Base-by-base conservation (phyloP, 2,113 vertebrate species). In the Scopus umbretta region DNA sequence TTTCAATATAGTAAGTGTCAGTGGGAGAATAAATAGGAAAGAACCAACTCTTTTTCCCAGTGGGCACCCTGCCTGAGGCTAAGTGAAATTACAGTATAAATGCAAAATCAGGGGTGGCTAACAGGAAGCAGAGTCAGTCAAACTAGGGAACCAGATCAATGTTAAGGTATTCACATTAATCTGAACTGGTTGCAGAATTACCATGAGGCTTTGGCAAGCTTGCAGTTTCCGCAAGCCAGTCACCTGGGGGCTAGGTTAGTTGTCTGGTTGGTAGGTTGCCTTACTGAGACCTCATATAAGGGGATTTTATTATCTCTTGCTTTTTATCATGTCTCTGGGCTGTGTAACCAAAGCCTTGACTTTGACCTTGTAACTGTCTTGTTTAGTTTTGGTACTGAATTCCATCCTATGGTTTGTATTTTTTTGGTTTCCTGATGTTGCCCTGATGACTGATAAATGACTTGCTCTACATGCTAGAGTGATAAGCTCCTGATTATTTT, bases 41-140 rank as follows among this genome's bases (percentile, higher is more conserved):
- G 12, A 65, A 5, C 0, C 4, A 45, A 7, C 4, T 50, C 16
- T 45, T 36, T 11, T 61, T 82, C 74, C 10, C 50, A 88, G 40
- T 70, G 12, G 12, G 34, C 13, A 78, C 16, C 2, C 13, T 73
- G 40, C n/a, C 10, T 73, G 40, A 92, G 13, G 16, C 13, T 68
- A 16, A 42, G 25, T 0, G 0, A 81, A 4, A 40, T 62, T 58
- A 25, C 13, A 23, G 36, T 18, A 42, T 15, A 49, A 52, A 56
- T 40, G 13, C 7, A 36, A 29, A 21, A 16, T 49, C 47, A 38
- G 25, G 26, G 7, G 14, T 61, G 25, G 45, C 29, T 55, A 29
- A 52, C 12, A 50, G 38, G 29, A 59, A 63, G 16, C 67, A 38
- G 8, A 86, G 5, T 40, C 34, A 79, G 36, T 32, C 2, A 71